These are phyloP conservation scores for Limnephilus marmoratus DNA, from an alignment of 2,888 invertebrate genomes.

Conservation along the genomic window DNA sequence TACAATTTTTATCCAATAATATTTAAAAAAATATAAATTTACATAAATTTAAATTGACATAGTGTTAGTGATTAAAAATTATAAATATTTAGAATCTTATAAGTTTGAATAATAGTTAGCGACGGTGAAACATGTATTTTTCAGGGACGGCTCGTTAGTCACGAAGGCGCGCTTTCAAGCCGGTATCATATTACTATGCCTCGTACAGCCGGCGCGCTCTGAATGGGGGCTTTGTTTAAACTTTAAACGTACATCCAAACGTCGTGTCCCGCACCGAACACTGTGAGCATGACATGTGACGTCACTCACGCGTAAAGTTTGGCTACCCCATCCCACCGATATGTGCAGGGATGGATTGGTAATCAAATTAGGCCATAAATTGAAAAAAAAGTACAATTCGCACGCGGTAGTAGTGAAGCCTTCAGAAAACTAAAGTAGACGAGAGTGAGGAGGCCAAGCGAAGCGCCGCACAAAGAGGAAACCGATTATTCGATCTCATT, in stretches of 20 bases:
- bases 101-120: not conserved
- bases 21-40: too few species aligned
- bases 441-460: too few species aligned
- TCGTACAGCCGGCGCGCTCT: slow-evolving; percentile 18
- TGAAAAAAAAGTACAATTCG: not conserved
- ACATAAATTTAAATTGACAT: too few species aligned
- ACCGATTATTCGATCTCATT: too few species aligned
- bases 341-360: not conserved
- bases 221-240: slow-evolving; percentile 39
- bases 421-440: too few species aligned
- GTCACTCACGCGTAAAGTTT: slow-evolving; percentile 12
- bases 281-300: slow-evolving; percentile 6
- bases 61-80: too few species aligned
- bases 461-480: too few species aligned
- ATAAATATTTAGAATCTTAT: too few species aligned
- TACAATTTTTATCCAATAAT: too few species aligned
- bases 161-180: not conserved
- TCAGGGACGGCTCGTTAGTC: not conserved
- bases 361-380: not conserved
- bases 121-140: not conserved
- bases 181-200: not conserved
- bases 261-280: slow-evolving; percentile 3
- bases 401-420: too few species aligned
- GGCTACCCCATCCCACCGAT: not conserved
- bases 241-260: slow-evolving; percentile 32